A percentile compares a stretch with the other conserved stretches of the same genome.
phyloP scores from a whole-genome alignment of 2,888 invertebrate genomes.

The Ephialtes manifestator region DNA sequence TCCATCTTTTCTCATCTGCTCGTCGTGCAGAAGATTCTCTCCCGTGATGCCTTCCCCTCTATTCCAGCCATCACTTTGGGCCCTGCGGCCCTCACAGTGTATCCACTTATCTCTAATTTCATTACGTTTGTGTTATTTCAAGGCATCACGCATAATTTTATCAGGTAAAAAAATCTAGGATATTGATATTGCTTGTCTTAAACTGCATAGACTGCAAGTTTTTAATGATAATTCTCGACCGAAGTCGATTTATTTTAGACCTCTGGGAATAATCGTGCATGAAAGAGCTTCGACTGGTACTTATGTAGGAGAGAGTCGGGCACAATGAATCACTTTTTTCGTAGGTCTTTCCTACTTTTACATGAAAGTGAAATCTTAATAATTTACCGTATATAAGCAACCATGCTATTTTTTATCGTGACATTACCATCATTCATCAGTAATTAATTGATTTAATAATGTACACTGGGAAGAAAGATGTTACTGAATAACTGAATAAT shows the following conservation, averaged over 20 bases:
- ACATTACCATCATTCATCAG: too few relatives aligned
- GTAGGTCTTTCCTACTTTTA: too few relatives aligned
- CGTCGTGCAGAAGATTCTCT: constrained; percentile 17
- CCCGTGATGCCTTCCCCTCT: neutral
- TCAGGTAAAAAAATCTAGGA: neutral
- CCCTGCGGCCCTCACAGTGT: neutral
- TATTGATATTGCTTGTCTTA: constrained; percentile 21
- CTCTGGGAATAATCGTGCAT: neutral
- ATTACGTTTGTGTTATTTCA: constrained; percentile 55
- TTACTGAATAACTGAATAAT: too few relatives aligned
- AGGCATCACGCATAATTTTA: constrained; percentile 30
- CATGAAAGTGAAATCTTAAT: too few relatives aligned
- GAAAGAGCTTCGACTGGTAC: neutral
- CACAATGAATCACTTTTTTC: neutral
- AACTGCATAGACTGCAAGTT: neutral
- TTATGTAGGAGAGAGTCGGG: neutral
- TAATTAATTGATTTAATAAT: too few relatives aligned
- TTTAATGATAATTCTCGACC: neutral
- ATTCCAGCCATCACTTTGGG: constrained; percentile 2
- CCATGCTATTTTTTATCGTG: too few relatives aligned
- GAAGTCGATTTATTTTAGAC: neutral
- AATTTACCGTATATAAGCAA: too few relatives aligned
- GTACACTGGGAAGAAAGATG: too few relatives aligned
- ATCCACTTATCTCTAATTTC: constrained; percentile 48
- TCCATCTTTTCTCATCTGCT: constrained; percentile 12